Evolutionary conservation across 2,113 vertebrate genomes (phyloP).

Genomic region (Neolamprologus sp.): DNA sequence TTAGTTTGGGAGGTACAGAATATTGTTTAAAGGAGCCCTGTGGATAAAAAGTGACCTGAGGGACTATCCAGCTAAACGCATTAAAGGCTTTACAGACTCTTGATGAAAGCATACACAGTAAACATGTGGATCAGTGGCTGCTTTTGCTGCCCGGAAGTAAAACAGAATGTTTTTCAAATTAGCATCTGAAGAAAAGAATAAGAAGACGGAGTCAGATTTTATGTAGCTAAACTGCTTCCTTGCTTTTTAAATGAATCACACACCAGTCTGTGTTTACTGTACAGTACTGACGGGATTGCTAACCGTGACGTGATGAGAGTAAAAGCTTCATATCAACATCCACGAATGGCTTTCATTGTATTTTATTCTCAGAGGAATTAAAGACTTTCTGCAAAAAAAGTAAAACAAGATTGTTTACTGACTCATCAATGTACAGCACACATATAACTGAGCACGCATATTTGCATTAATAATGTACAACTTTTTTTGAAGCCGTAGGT

Average conservation of each 20-base stretch:
- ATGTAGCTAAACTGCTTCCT: not conserved
- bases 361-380: not conserved
- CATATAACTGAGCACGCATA: not conserved
- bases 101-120: not conserved
- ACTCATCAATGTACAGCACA: not conserved
- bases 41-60: not conserved
- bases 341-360: not conserved
- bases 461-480: conserved; percentile 7
- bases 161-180: not conserved
- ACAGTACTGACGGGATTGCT: not conserved
- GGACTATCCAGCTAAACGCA: not conserved
- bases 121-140: not conserved
- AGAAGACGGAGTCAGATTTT: not conserved
- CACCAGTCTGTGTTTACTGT: not conserved
- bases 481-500: not conserved
- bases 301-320: not conserved
- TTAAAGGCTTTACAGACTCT: not conserved
- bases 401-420: not conserved
- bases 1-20: not conserved
- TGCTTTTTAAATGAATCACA: not conserved
- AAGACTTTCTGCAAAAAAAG: not conserved
- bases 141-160: not conserved
- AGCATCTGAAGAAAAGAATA: not conserved
- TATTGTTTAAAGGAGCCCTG: not conserved
- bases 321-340: not conserved